phyloP scores from a whole-genome alignment of 2,113 vertebrate genomes.

The Apus apus region DNA sequence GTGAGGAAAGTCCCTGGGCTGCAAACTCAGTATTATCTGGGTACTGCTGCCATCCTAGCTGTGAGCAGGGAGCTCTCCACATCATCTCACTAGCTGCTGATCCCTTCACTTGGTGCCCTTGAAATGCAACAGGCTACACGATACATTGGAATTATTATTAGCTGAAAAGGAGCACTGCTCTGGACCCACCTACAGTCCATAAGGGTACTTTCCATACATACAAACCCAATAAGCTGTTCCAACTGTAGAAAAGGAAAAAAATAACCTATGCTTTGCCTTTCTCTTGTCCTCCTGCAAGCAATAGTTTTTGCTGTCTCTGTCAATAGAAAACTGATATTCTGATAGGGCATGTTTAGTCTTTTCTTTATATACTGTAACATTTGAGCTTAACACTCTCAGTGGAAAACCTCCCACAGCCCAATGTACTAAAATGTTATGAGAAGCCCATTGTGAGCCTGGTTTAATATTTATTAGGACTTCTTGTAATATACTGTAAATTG shows the following conservation, averaged over 20 bases:
- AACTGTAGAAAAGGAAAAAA: neutral
- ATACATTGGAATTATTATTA: conserved; percentile 4
- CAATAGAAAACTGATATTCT: neutral
- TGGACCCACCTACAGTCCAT: neutral
- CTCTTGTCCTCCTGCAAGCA: neutral
- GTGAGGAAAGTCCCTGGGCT: neutral
- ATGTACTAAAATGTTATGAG: neutral
- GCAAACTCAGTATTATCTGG: neutral
- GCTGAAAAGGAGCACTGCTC: neutral
- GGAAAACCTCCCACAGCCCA: neutral
- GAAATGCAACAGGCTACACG: conserved; percentile 74
- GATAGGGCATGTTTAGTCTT: neutral
- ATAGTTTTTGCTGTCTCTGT: neutral
- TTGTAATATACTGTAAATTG: neutral
- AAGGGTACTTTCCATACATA: neutral
- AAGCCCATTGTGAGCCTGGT: neutral
- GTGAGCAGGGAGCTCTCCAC: conserved; percentile 48
- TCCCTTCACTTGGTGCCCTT: conserved; percentile 75
- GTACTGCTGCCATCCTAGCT: conserved; percentile 11
- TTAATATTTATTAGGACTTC: neutral
- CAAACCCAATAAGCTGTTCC: neutral
- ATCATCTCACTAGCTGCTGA: conserved; percentile 72
- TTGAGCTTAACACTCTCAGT: neutral
- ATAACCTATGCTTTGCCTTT: neutral
- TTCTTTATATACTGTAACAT: neutral